These are phyloP conservation scores for Sinocyclocheilus anophthalmus DNA, from an alignment of 2,113 vertebrate species.

Conservation along the genomic window DNA sequence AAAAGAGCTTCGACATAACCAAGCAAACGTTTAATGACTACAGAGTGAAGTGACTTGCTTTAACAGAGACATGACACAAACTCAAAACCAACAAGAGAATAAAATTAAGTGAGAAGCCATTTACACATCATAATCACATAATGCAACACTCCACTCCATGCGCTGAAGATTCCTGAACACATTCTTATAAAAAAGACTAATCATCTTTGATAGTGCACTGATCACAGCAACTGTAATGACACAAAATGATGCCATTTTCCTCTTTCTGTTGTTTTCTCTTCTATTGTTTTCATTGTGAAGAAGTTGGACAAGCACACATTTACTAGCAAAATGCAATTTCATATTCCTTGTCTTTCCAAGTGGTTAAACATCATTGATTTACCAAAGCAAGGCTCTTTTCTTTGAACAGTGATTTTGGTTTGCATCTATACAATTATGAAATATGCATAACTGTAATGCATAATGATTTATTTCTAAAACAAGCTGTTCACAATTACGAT, in stretches of 20 bases:
- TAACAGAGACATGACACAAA: not conserved
- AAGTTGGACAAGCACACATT: not conserved
- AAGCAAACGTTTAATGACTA: not conserved
- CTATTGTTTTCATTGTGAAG: not conserved
- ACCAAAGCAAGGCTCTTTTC: not conserved
- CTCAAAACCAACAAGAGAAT: constrained; percentile 18
- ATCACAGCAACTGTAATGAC: not conserved
- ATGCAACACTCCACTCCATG: not conserved
- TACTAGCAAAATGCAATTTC: not conserved
- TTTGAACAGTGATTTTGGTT: no score
- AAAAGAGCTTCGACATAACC: not conserved
- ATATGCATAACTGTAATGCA: not conserved
- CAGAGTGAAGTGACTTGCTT: not conserved
- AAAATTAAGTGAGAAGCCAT: not conserved
- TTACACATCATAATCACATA: constrained; percentile 4
- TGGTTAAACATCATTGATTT: not conserved
- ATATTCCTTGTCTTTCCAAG: not conserved
- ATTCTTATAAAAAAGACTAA: not conserved
- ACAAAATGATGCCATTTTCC: not conserved
- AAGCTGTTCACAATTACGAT: not conserved
- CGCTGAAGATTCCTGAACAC: not conserved
- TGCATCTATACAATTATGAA: not conserved
- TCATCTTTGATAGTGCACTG: not conserved
- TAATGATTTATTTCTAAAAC: not conserved
- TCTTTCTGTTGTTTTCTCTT: not conserved